Evolutionary conservation across 2,888 invertebrate species (phyloP).

Genomic region (Platerodrilus igneus): DNA sequence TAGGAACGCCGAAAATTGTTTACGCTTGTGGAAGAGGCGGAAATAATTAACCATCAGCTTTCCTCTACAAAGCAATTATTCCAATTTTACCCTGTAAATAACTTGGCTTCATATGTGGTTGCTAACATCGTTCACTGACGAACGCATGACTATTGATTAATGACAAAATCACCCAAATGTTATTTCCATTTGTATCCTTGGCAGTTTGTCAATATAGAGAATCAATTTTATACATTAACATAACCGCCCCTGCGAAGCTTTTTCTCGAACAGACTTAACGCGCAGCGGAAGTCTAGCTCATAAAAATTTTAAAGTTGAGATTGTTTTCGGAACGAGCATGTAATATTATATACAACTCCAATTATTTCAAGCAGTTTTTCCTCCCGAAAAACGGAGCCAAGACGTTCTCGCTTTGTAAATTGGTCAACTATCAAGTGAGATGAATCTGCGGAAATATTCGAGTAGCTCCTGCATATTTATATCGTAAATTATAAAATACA

Average conservation of each 20-base stretch:
- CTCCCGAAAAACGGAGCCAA: too few species aligned
- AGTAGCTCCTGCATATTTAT: conserved; percentile 25
- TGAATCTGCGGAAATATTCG: conserved; percentile 13
- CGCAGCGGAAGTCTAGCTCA: conserved; percentile 37
- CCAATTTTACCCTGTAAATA: too few species aligned
- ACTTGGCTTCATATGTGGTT: too few species aligned
- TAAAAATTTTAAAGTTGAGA: conserved; percentile 38
- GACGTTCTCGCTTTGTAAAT: too few species aligned
- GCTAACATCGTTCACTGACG: too few species aligned
- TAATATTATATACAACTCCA: conserved; percentile 17
- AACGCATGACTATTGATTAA: conserved; percentile 18
- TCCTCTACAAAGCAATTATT: too few species aligned
- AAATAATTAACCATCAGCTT: too few species aligned
- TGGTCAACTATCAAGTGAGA: conserved; percentile 2
- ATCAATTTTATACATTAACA: conserved; percentile 33
- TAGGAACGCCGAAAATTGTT: too few species aligned
- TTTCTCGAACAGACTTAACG: too few species aligned
- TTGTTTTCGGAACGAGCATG: conserved; percentile 33
- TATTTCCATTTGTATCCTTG: conserved; percentile 26
- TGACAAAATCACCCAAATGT: conserved; percentile 14
- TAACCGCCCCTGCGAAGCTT: conserved; percentile 31
- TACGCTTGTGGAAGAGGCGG: too few species aligned
- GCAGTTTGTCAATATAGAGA: conserved; percentile 31
- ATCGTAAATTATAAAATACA: conserved; percentile 28
- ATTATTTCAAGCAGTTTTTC: conserved; percentile 12